Percentiles rank a stretch among this genome's conserved stretches.
These are phyloP conservation scores for Xanthorhoe spadicearia DNA, from an alignment of 2,888 invertebrate species.

Conservation along the genomic window DNA sequence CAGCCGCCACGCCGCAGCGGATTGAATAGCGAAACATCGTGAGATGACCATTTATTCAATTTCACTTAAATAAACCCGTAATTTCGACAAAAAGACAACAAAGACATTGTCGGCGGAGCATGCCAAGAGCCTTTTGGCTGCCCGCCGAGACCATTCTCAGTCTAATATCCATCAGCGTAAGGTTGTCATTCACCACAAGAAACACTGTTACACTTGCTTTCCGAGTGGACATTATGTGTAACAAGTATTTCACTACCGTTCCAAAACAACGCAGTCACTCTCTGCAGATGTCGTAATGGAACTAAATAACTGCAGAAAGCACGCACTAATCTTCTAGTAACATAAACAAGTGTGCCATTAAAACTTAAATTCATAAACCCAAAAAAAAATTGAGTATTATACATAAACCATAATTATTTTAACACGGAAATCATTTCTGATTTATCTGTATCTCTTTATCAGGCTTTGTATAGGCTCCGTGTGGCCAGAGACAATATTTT, in stretches of 20 bases:
- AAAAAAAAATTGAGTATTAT: background rate
- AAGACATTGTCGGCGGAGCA: conserved; percentile 63
- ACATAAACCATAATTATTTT: conserved; percentile 12
- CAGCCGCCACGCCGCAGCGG: conserved; percentile 63
- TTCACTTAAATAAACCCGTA: conserved; percentile 83
- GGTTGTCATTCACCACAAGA: conserved; percentile 52
- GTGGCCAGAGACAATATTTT: conserved; percentile 26
- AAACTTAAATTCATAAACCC: conserved; percentile 6
- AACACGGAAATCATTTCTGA: conserved; percentile 25
- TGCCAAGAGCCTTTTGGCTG: conserved; percentile 54
- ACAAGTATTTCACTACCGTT: conserved; percentile 73
- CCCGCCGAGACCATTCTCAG: conserved; percentile 50
- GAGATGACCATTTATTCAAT: conserved; percentile 84
- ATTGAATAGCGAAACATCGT: conserved; percentile 77
- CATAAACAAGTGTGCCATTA: background rate
- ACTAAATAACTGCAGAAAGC: conserved; percentile 52
- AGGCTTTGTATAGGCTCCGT: conserved; percentile 31
- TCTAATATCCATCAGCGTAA: conserved; percentile 56
- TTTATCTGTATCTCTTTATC: conserved; percentile 35
- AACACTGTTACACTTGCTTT: conserved; percentile 55
- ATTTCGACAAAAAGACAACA: conserved; percentile 80
- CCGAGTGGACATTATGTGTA: conserved; percentile 60
- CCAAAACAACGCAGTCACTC: conserved; percentile 70
- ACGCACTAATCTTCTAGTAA: conserved; percentile 38
- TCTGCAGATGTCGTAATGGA: conserved; percentile 70